These are phyloP conservation scores for Tridacna crocea DNA, from an alignment of 2,888 invertebrate species.

Conservation along the genomic window DNA sequence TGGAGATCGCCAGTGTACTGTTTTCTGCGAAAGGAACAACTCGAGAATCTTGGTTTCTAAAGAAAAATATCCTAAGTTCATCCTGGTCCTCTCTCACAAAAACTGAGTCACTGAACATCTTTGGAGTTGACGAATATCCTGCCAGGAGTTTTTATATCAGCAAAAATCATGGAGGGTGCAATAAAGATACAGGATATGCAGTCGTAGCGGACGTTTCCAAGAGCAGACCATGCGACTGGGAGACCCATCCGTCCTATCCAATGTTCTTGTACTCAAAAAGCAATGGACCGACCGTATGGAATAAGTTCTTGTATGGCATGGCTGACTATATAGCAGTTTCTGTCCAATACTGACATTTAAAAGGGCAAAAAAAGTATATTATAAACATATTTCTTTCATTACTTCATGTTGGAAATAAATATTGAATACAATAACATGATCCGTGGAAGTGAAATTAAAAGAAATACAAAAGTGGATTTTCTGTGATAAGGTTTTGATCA, in stretches of 20 bases:
- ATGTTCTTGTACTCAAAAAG: background rate
- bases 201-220: background rate
- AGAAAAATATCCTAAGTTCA: background rate
- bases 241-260: background rate
- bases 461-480: no score
- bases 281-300: background rate
- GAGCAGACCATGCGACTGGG: background rate
- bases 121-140: background rate
- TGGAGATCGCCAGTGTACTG: background rate
- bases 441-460: background rate
- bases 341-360: background rate
- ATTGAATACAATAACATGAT: background rate
- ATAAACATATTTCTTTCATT: background rate
- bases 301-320: background rate
- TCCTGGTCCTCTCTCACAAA: background rate
- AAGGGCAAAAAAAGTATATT: no score
- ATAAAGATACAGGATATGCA: background rate
- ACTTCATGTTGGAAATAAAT: background rate
- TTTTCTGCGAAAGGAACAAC: background rate
- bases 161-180: constrained; percentile 1
- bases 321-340: background rate
- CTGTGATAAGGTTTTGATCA: no score
- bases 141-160: background rate
- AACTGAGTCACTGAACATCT: background rate
- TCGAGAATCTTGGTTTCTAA: background rate